Base-by-base conservation (phyloP, 1,140 invertebrate genomes). In the Gonatopus flavifemur region DNA sequence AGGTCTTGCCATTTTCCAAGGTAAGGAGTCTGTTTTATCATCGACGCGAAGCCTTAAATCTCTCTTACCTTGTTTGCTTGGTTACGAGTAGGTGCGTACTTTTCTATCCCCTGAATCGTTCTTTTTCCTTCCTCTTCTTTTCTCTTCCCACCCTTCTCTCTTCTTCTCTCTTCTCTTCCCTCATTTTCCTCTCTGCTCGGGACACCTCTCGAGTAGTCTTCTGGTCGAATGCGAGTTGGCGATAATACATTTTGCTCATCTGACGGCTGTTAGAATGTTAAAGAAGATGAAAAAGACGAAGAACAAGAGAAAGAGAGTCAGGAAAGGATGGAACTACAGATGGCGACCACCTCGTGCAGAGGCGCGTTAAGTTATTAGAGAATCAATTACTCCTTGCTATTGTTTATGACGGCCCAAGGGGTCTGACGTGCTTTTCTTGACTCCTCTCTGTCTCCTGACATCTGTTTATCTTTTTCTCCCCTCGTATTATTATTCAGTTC, bases 351-450 rank as follows among this genome's bases (percentile, higher is more conserved):
- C 62, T 66, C 66, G 64, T 61, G 60, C 64, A 62, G n/a, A n/a
- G 64, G 63, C 72, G 69, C 70, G 73, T 77, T 74, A 77, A 75
- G 66, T 77, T 76, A 77, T 77, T 76, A 75, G 72, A 75, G 73
- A 76, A 77, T 77, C 75, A 74, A 77, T 77, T 77, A 77, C 75
- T 77, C 67, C 59, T 67, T 67, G 66, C 73, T 74, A 76, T 77
- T 77, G 73, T 77, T 77, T 77, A 76, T 74, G 72, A 75, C 70
- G 68, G 69, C 66, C 66, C 61, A 57, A 67, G 65, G 70, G n/a
- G 61, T 55, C 60, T 49, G 57, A 47, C 57, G 56, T 58, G 46
- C 50, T 52, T 50, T 52, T 60, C 33, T 32, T 41, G 20, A 50
- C 30, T 55, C 49, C 12, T 28, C 40, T 35, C 25, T 25, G 16